Evolutionary conservation across 2,113 vertebrate species (phyloP).

Genomic region (Pollimyrus isidori): DNA sequence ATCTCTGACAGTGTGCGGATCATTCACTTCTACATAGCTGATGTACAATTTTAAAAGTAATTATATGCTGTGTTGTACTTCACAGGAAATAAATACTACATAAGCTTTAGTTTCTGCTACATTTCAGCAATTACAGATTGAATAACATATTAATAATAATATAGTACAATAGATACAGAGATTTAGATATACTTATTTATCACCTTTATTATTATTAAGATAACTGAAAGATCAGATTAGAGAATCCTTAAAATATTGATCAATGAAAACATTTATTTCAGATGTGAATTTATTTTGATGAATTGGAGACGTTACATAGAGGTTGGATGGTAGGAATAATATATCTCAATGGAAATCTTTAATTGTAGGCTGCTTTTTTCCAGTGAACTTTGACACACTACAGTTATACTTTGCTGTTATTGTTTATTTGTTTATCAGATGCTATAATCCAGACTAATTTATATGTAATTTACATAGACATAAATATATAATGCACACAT

Average conservation of each 20-base stretch:
- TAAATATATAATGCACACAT: slow-evolving; percentile 1
- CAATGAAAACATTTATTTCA: neutral
- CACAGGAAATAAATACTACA: neutral
- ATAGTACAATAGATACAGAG: neutral
- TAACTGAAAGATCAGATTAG: neutral
- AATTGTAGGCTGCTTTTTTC: neutral
- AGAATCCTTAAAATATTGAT: neutral
- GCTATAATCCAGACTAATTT: neutral
- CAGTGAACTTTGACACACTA: neutral
- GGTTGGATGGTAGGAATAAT: neutral
- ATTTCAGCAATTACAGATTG: neutral
- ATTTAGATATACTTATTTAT: neutral
- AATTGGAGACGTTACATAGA: neutral
- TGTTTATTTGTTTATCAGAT: slow-evolving; percentile 2
- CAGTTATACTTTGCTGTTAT: neutral
- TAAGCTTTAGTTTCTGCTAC: neutral
- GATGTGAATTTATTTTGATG: neutral
- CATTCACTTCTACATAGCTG: neutral
- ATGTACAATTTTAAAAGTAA: neutral
- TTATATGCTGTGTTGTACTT: neutral
- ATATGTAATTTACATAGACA: slow-evolving; percentile 3
- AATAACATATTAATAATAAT: neutral
- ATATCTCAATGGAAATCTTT: neutral
- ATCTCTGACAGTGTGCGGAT: neutral
- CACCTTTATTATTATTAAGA: neutral